phyloP scores from a whole-genome alignment of 2,113 vertebrate species.

The Natator depressus region DNA sequence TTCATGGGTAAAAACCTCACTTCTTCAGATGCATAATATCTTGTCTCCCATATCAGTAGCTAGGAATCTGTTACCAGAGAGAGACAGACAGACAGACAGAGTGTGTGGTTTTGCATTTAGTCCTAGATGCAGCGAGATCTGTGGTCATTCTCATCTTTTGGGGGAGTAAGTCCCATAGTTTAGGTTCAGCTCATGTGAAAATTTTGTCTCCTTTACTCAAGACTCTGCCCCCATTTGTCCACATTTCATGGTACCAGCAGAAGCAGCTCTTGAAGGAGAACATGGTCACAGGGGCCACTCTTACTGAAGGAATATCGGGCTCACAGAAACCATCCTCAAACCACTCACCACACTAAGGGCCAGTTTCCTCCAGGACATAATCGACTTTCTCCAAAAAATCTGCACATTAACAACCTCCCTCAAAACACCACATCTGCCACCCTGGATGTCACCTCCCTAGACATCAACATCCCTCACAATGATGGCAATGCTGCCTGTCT shows the following conservation, averaged over 20 bases:
- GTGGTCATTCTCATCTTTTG: background rate
- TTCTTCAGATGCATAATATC: no score
- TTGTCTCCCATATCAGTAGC: background rate
- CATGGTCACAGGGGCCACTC: background rate
- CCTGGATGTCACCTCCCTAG: background rate
- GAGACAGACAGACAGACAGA: fast-evolving
- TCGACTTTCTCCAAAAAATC: background rate
- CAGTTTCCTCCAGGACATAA: background rate
- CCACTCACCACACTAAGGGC: background rate
- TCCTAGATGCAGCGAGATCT: background rate
- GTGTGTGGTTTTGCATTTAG: background rate
- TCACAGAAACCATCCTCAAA: background rate
- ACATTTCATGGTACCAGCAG: background rate
- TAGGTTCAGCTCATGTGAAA: background rate
- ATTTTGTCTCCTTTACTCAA: background rate
- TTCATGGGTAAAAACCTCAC: no score
- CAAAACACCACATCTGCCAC: background rate
- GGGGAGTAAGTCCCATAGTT: background rate
- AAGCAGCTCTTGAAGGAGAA: background rate
- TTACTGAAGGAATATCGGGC: background rate
- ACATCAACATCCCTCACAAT: background rate
- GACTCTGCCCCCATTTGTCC: background rate
- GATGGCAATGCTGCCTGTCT: background rate
- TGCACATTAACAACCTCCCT: background rate
- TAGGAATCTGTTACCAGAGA: background rate